Percentiles rank a stretch among this genome's conserved stretches.
Conservation (phyloP, 2,888 invertebrate species). For the Temnothorax ravouxi region DNA sequence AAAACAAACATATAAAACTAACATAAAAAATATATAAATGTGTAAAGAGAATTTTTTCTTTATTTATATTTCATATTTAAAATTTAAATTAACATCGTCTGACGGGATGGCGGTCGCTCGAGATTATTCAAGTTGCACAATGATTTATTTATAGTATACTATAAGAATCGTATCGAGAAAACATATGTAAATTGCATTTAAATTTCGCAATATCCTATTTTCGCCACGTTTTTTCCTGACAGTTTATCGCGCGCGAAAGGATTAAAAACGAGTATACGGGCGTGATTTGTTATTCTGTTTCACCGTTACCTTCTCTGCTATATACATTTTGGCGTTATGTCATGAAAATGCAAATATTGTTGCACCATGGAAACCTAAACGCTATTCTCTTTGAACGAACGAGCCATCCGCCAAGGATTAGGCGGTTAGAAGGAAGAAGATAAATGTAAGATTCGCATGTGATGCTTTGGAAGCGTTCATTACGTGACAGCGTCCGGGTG, state of each 20-base stretch:
- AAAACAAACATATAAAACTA: not conserved
- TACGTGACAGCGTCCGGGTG: conserved; percentile 41
- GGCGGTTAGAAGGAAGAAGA: conserved; percentile 82
- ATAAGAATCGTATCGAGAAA: conserved; percentile 9
- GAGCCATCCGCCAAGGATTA: conserved; percentile 75
- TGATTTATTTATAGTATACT: conserved; percentile 34
- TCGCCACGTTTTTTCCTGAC: conserved; percentile 28
- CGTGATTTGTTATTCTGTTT: conserved; percentile 70
- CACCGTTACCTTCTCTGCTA: conserved; percentile 38
- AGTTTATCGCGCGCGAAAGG: conserved; percentile 34
- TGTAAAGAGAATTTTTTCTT: conserved; percentile 10
- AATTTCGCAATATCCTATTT: conserved; percentile 33
- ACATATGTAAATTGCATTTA: conserved; percentile 45
- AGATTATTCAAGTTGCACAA: conserved; percentile 21
- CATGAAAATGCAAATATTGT: conserved; percentile 75
- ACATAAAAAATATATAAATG: not conserved
- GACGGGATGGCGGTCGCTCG: not conserved
- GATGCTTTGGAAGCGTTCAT: conserved; percentile 50
- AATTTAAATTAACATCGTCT: conserved; percentile 32
- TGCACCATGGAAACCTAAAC: conserved; percentile 77
- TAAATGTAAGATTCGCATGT: conserved; percentile 84
- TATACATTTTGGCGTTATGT: conserved; percentile 62
- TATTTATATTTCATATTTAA: conserved; percentile 27
- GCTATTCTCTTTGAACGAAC: conserved; percentile 71
- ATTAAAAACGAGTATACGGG: conserved; percentile 64